Evolutionary conservation across 1,140 invertebrate genomes (phyloP), one percentile per base, ranked within the genome.

Genomic region (Proctacanthus coquilletti): DNA sequence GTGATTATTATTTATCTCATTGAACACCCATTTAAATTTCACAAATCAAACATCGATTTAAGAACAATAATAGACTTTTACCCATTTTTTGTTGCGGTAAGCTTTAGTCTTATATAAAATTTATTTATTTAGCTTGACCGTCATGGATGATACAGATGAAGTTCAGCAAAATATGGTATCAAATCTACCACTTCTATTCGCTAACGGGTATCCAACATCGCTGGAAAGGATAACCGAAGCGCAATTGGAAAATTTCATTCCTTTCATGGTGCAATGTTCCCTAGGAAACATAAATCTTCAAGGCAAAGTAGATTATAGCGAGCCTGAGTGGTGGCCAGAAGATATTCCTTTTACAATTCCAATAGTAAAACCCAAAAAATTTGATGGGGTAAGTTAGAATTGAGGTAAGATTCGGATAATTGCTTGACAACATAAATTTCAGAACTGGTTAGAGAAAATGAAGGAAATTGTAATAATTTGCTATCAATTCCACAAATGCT

Each of bases 231-330:
- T 77, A 33, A 66, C 64, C 19, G 53, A 71, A 47, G 50, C 50
- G 20, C 69, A 78, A 47, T 50, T 80, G 43, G 75, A 78, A 61
- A 69, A 67, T 37, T 80, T 80, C 51, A 72, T 80, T 49, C 70
- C 73, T 39, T 80, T 80, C 49, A 75, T 80, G 73, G 72, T 78
- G 35, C 72, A 75, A 50, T 80, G 76, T 64, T 80, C 76, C 21
- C 68, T 72, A 60, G 75, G 74, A 17, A 69, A 76, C 43, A 70
- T 69, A 41, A 63, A 67, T 36, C 69, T 75, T 34, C 61, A 63
- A 23, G 53, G 50, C 39, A 55, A 56, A 48, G 47, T 51, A 18
- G 52, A 59, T 40, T 52, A 48, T 39, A 64, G 52, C 31, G 55
- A 70, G 45, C 75, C 75, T 10, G 66, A 68, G 34, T 80, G 76